These are phyloP conservation scores for Globodera rostochiensis DNA, from an alignment of 1,140 invertebrate species.

Conservation along the genomic window DNA sequence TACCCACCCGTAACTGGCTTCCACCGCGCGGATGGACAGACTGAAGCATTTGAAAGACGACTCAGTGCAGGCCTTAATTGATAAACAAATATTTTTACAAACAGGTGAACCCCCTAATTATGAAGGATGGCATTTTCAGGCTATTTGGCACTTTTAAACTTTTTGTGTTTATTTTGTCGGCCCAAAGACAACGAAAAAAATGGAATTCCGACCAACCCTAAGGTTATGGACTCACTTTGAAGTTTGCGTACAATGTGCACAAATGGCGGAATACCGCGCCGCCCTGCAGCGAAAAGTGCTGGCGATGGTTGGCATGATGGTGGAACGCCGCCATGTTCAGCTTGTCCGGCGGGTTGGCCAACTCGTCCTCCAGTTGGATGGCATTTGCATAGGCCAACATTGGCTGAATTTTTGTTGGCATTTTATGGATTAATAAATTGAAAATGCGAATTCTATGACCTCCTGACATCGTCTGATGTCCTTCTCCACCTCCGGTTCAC, in stretches of 20 bases:
- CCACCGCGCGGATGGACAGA: conserved; percentile 23
- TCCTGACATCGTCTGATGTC: not conserved
- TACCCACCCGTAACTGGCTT: conserved; percentile 33
- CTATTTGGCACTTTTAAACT: too few relatives aligned
- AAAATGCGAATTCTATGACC: not conserved
- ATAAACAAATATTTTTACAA: too few relatives aligned
- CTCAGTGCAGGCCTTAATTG: too few relatives aligned
- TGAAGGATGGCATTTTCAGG: too few relatives aligned
- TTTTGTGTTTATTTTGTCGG: too few relatives aligned
- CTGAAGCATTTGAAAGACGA: too few relatives aligned
- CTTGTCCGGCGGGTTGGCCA: not conserved
- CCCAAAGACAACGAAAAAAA: too few relatives aligned
- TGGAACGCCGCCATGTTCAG: not conserved
- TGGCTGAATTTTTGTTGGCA: conserved; percentile 6
- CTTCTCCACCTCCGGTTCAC: not conserved
- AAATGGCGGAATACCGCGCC: conserved; percentile 24
- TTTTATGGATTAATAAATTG: not conserved
- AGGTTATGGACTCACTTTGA: not conserved
- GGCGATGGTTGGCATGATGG: not conserved
- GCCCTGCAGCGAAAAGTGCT: conserved; percentile 27
- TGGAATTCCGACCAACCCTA: too few relatives aligned
- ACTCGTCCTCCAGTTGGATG: conserved; percentile 11
- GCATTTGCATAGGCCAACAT: conserved; percentile 25
- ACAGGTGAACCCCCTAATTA: too few relatives aligned
- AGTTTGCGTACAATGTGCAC: conserved; percentile 31